These are phyloP conservation scores for Heliocidaris tuberculata DNA, from an alignment of 35 echinoderm and acorn worm species.

Conservation along the genomic window DNA sequence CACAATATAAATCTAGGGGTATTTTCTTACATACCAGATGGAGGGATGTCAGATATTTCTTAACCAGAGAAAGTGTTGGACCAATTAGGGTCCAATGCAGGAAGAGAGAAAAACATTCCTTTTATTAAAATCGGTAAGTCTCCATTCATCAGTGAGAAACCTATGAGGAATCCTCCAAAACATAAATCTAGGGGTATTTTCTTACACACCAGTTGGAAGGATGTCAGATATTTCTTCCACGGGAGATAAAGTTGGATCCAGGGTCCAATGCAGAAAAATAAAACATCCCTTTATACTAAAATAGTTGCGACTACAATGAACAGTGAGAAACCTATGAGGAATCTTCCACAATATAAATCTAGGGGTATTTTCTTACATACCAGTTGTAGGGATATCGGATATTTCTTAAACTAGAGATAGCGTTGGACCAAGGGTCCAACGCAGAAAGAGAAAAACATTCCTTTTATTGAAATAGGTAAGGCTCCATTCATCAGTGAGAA, in stretches of 20 bases:
- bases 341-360: not conserved
- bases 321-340: not conserved
- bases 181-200: not conserved
- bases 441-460: too few relatives aligned
- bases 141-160: not conserved
- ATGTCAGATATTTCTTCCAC: constrained; percentile 89
- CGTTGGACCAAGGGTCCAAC: too few relatives aligned
- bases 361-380: constrained; percentile 49
- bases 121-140: not conserved
- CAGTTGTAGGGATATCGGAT: constrained; percentile 80
- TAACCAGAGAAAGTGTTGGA: too few relatives aligned
- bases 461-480: not conserved
- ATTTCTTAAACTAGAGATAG: constrained; percentile 94
- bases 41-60: constrained; percentile 81
- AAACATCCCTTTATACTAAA: not conserved
- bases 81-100: too few relatives aligned
- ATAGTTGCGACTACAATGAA: not conserved
- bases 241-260: too few relatives aligned
- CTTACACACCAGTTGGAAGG: constrained; percentile 75
- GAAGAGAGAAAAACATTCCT: too few relatives aligned
- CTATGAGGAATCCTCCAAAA: not conserved
- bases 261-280: too few relatives aligned
- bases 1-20: not conserved
- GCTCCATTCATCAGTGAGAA: not conserved
- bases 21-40: constrained; percentile 67